A percentile compares a stretch with the other conserved stretches of the same genome.
These are phyloP conservation scores for Carassius gibelio DNA, from an alignment of 2,113 vertebrate genomes.

Conservation along the genomic window DNA sequence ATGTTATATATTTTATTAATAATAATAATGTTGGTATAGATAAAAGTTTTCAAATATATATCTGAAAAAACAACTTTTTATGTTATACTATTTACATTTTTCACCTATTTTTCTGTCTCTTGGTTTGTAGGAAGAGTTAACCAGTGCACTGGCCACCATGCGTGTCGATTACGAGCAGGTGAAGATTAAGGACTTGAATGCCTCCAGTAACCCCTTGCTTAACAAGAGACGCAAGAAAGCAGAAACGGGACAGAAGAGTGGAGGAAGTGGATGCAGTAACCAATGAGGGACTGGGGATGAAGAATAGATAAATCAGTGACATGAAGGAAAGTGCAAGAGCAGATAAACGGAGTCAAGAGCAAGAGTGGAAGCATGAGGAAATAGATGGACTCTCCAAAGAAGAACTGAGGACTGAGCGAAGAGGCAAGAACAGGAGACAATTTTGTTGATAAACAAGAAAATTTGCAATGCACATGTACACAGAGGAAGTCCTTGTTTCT, in stretches of 20 bases:
- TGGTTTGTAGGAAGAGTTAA: conserved; percentile 90
- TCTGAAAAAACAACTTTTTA: too few relatives aligned
- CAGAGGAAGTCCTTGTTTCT: not conserved
- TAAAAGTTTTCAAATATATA: too few relatives aligned
- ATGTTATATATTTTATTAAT: too few relatives aligned
- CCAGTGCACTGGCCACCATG: conserved; percentile 96
- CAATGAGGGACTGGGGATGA: conserved; percentile 68
- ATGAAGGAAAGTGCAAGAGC: not conserved
- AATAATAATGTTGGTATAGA: too few relatives aligned
- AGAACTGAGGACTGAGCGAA: not conserved
- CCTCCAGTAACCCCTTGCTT: conserved; percentile 92
- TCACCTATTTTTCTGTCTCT: not conserved
- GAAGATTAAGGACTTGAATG: conserved; percentile 96
- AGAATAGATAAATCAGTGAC: not conserved
- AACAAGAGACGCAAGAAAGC: conserved; percentile 94
- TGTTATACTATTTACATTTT: too few relatives aligned
- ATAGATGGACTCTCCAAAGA: not conserved
- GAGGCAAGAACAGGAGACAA: not conserved
- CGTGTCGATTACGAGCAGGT: conserved; percentile 97
- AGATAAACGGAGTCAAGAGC: not conserved
- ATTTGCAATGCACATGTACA: not conserved
- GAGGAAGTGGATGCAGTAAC: conserved; percentile 81
- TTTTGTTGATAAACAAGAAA: not conserved
- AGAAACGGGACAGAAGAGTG: conserved; percentile 68
- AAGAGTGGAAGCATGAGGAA: not conserved